Percentiles rank a stretch among this genome's conserved stretches.
phyloP scores from a whole-genome alignment of 2,888 invertebrate genomes.

The Rotaria socialis region DNA sequence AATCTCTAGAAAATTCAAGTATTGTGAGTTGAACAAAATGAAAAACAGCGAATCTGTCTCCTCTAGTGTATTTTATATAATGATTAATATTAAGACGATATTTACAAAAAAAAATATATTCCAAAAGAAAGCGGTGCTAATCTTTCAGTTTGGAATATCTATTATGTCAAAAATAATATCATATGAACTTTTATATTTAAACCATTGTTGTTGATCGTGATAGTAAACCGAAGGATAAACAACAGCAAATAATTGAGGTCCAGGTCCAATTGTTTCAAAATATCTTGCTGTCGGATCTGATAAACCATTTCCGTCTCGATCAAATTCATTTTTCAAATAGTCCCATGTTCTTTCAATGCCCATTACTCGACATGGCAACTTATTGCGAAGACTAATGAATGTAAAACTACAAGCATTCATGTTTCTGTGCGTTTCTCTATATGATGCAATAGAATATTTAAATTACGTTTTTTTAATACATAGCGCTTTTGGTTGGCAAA shows the following conservation, averaged over 20 bases:
- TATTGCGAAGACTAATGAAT: neutral
- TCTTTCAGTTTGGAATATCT: neutral
- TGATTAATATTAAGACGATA: too few species aligned
- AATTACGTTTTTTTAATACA: neutral
- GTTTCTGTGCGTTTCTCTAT: neutral
- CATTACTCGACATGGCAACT: neutral
- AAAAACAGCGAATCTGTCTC: too few species aligned
- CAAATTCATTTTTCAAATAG: neutral
- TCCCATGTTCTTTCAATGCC: constrained; percentile 16
- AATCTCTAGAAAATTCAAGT: neutral
- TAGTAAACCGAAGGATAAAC: neutral
- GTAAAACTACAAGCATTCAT: neutral
- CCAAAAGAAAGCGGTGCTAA: too few species aligned
- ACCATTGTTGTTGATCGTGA: neutral
- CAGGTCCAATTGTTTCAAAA: neutral
- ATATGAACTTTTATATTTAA: neutral
- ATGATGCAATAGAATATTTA: neutral
- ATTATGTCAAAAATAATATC: neutral
- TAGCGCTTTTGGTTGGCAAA: neutral
- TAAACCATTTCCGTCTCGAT: neutral
- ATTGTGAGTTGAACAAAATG: neutral
- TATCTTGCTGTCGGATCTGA: neutral
- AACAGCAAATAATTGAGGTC: neutral
- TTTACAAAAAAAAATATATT: neutral
- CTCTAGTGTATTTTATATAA: too few species aligned